These are phyloP conservation scores for Miniopterus natalensis DNA, from an alignment of 2,113 vertebrate species.

Conservation along the genomic window DNA sequence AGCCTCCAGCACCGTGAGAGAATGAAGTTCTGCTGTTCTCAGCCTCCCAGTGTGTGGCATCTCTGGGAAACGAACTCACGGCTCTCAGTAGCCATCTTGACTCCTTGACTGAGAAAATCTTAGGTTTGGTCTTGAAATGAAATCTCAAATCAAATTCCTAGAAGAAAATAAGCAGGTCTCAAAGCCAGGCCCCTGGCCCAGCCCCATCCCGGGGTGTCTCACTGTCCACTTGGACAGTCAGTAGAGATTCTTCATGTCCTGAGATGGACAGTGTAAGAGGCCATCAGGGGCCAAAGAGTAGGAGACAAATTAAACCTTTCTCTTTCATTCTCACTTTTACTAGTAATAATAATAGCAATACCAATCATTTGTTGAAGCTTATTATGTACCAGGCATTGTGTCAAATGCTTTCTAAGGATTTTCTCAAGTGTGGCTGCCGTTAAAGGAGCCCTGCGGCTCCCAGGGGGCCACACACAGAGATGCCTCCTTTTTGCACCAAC, in stretches of 20 bases:
- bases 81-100: background rate
- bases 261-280: background rate
- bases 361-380: background rate
- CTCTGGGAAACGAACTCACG: background rate
- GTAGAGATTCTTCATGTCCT: background rate
- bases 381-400: background rate
- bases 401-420: background rate
- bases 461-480: background rate
- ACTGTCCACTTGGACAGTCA: background rate
- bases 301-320: background rate
- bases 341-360: background rate
- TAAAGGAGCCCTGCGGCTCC: background rate
- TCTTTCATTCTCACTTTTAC: background rate
- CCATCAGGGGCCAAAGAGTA: background rate
- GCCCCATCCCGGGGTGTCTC: rapidly evolving
- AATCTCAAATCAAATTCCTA: background rate
- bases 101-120: background rate
- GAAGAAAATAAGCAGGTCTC: background rate
- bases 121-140: background rate
- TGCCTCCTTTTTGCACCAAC: background rate
- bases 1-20: background rate
- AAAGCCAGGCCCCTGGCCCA: background rate
- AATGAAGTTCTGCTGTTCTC: background rate
- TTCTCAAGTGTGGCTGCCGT: background rate
- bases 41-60: background rate